Base-by-base conservation (phyloP, 2,888 invertebrate species). In the Latrodectus hesperus region DNA sequence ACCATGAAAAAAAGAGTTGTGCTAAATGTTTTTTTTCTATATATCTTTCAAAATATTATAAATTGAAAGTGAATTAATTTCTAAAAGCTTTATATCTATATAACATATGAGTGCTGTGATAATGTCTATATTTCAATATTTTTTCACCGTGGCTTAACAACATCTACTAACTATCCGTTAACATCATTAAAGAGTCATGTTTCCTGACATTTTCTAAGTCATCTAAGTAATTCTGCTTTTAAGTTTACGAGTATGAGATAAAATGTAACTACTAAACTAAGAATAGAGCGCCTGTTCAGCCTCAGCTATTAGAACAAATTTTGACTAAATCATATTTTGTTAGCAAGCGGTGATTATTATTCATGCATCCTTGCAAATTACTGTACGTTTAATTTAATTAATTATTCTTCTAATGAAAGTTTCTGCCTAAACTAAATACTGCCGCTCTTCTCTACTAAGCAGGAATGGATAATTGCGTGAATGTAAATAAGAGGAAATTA, bases 381-480 rank as follows among this genome's bases (percentile, higher is more conserved):
- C 70, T 60, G 60, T 51, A 70, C 71, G 70, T 55, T 79, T 79
- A 71, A 79, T 71, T 79, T 79, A 79, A 79, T 79, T 79, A 79
- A 70, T 70, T 55, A 53, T 70, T 55, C 52, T 79, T 68, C 55
- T 71, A 79, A 71, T 79, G 78, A 77, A 77, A 77, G 67, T 77
- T 52, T 51, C 67, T 65, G 52, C 22, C 38, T 52, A 38, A 77
- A 77, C 71, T 71, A 55, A 71, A 71, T 53, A 26, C 78, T 79
- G 16, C 16, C 26, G 55, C 26, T 65, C 65, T 51, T n/a, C 60
- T 52, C 53, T 38, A 55, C 70, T 70, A 79, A 79, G 55, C 55
- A 38, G 70, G 70, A 70, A 79, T 53, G n/a, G 70, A 38, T 70
- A 79, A 79, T 79, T 79, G 78, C 78, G n/a, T 60, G 55, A n/a